Percentiles rank a stretch among this genome's conserved stretches.
These are phyloP conservation scores for Pituophis catenifer DNA, from an alignment of 2,113 vertebrate species.

Conservation along the genomic window DNA sequence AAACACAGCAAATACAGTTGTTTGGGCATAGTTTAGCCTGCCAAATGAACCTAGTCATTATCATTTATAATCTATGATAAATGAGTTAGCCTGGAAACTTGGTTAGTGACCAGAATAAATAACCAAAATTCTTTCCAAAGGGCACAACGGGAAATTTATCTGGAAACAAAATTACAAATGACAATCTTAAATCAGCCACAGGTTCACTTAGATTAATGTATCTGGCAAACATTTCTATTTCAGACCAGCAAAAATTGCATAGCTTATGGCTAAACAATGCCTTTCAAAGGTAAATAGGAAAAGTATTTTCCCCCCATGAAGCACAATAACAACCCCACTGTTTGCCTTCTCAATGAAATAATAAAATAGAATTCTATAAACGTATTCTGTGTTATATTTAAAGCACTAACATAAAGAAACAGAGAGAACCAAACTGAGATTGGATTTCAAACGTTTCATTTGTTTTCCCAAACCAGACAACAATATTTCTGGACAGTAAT, in stretches of 20 bases:
- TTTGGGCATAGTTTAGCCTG: background rate
- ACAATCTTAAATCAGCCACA: background rate
- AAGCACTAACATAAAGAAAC: background rate
- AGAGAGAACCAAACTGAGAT: slow-evolving; percentile 14
- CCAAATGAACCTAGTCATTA: background rate
- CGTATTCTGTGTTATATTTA: slow-evolving; percentile 33
- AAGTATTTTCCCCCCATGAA: background rate
- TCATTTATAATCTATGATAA: background rate
- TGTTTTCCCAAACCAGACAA: slow-evolving; percentile 62
- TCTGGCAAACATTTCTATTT: background rate
- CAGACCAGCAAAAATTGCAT: background rate
- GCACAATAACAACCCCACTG: background rate
- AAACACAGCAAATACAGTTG: background rate
- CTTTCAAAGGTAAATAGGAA: background rate
- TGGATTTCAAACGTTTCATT: slow-evolving; percentile 47
- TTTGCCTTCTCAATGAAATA: slow-evolving; percentile 22
- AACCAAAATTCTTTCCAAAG: background rate
- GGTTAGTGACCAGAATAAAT: background rate
- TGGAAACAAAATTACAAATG: background rate
- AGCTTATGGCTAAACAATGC: background rate
- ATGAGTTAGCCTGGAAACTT: background rate
- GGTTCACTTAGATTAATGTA: background rate
- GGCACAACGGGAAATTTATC: background rate
- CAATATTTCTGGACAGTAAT: slow-evolving; percentile 69
- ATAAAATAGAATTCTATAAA: slow-evolving; percentile 1